Base-by-base conservation (phyloP, 2,888 invertebrate genomes). In the Notocelia uddmanniana region DNA sequence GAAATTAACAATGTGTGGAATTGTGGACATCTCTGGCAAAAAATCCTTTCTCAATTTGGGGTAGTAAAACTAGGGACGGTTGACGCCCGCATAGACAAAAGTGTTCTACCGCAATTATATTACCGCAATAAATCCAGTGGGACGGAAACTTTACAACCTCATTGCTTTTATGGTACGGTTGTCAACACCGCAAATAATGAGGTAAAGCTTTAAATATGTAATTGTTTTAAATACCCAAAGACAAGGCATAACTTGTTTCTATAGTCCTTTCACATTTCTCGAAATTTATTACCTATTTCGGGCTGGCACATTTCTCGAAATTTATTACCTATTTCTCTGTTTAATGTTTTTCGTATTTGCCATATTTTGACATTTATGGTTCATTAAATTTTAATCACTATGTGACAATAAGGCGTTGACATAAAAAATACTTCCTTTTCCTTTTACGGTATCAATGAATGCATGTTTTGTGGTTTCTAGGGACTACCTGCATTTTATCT, bases 21-120 rank as follows among this genome's bases (percentile, higher is more conserved):
- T 82, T 83, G 81, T 83, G 78, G 83, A 75, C n/a, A 13, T 37
- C 37, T 85, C 79, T 70, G 76, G 68, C 76, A 83, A 88, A 71
- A 87, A 85, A 81, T 75, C 77, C 78, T 87, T 84, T 82, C 75
- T 81, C 87, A 85, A 79, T 82, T 85, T 83, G 74, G 81, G 59
- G 80, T 83, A 87, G 88, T 89, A 90, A 89, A 89, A 88, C 77
- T 78, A 77, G 83, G 79, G 81, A 77, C 8, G 8, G 3, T 31
- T 31, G 31, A 2, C 80, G 79, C 69, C 79, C 80, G 74, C 79
- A 78, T 80, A 86, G 78, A 89, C 86, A 89, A 91, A 85, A 82
- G 84, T 79, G 81, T 82, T 83, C 80, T 81, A 88, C 91, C 89
- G 83, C 90, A 91, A 89, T 91, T 89, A 88, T 87, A 89, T 85